Evolutionary conservation across 2,113 vertebrate genomes (phyloP).

Genomic region (Accipiter cooperii): DNA sequence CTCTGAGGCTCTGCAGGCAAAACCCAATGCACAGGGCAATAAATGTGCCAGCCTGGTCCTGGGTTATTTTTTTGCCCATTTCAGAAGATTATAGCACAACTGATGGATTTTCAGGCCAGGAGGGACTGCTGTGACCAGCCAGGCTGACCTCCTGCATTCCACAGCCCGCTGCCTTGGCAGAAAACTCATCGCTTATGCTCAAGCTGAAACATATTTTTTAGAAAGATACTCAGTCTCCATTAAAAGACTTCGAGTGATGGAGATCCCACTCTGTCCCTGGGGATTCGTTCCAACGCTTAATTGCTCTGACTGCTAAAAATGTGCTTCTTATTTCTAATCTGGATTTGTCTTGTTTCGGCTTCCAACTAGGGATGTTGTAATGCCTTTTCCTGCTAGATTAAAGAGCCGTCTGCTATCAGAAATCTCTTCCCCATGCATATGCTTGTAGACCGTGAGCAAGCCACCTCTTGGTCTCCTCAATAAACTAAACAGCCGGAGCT

Average conservation of each 20-base stretch:
- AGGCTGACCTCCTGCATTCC: conserved; percentile 25
- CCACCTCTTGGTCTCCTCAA: conserved; percentile 55
- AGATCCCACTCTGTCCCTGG: conserved; percentile 39
- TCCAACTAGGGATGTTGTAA: conserved; percentile 47
- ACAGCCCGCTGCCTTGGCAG: conserved; percentile 4
- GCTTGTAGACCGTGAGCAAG: conserved; percentile 34
- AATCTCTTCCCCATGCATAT: conserved; percentile 43
- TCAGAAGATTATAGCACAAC: not conserved
- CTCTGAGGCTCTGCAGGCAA: not conserved
- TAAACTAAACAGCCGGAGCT: conserved; percentile 55
- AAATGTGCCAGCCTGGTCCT: not conserved
- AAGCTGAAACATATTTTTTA: not conserved
- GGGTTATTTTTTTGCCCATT: not conserved
- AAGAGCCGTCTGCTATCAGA: conserved; percentile 61
- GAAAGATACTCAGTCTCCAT: conserved; percentile 9
- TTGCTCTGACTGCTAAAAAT: conserved; percentile 61
- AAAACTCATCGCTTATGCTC: not conserved
- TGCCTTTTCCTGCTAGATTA: conserved; percentile 66
- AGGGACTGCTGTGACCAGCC: not conserved
- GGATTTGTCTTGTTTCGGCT: conserved; percentile 57
- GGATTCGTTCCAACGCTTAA: conserved; percentile 37
- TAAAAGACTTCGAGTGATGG: conserved; percentile 20
- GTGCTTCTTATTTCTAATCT: conserved; percentile 63
- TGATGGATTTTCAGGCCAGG: not conserved
- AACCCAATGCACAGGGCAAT: not conserved